phyloP scores from a whole-genome alignment of 2,888 invertebrate species.

The Andrena camellia region DNA sequence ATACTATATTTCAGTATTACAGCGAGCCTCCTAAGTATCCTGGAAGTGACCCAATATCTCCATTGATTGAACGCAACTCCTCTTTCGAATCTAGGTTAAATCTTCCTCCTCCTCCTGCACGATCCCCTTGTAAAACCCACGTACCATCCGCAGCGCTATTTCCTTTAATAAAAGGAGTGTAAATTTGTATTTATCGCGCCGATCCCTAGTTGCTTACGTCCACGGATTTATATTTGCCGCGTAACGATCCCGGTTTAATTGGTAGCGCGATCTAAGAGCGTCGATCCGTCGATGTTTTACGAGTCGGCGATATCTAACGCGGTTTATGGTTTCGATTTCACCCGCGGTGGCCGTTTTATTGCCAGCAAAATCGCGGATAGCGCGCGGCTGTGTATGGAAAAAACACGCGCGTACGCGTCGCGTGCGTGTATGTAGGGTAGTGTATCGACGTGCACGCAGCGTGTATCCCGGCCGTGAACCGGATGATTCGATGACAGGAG shows the following conservation, averaged over 20 bases:
- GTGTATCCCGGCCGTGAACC: slow-evolving; percentile 60
- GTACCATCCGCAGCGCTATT: slow-evolving; percentile 1
- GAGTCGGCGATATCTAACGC: slow-evolving; percentile 57
- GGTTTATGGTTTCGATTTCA: slow-evolving; percentile 57
- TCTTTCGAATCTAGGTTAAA: slow-evolving; percentile 4
- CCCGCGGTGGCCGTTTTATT: slow-evolving; percentile 53
- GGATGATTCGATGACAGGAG: slow-evolving; percentile 67
- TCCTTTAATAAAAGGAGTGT: not conserved
- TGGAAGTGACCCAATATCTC: not conserved
- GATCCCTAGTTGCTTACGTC: slow-evolving; percentile 3
- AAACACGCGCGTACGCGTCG: slow-evolving; percentile 10
- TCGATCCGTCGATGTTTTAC: slow-evolving; percentile 56
- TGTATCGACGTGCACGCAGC: slow-evolving; percentile 36
- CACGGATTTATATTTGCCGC: slow-evolving; percentile 21
- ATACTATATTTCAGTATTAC: not conserved
- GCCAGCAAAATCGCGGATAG: slow-evolving; percentile 40
- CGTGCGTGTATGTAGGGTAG: slow-evolving; percentile 16
- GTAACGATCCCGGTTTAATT: slow-evolving; percentile 33
- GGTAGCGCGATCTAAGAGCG: slow-evolving; percentile 33
- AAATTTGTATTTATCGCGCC: slow-evolving; percentile 25
- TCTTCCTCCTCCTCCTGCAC: not conserved
- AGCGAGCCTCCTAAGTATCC: not conserved
- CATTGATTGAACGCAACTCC: too few relatives aligned
- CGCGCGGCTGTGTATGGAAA: slow-evolving; percentile 16
- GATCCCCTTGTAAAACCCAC: not conserved